Evolutionary conservation across 2,113 vertebrate species (phyloP).

Genomic region (Madoqua kirkii): DNA sequence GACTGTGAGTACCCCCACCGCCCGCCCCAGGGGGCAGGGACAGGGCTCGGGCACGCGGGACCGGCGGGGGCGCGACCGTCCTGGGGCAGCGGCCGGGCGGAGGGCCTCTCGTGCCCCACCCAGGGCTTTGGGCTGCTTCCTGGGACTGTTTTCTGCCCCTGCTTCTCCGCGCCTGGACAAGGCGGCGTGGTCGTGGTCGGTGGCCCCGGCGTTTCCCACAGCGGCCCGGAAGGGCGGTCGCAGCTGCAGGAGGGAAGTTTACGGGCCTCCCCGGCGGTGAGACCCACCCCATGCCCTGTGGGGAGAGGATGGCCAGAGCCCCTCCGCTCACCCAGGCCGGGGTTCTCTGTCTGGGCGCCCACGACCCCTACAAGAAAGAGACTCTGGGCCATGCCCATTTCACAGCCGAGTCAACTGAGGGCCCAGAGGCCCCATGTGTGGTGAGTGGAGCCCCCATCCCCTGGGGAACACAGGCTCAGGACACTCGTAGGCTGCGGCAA

Average conservation of each 20-base stretch:
- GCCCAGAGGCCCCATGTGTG: background rate
- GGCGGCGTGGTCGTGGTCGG: background rate
- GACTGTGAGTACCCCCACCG: conserved; percentile 50
- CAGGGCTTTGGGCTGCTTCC: background rate
- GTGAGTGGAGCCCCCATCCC: background rate
- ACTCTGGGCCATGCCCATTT: background rate
- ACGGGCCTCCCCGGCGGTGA: background rate
- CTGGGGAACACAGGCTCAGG: background rate
- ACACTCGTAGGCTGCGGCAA: fast-evolving
- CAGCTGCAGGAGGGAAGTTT: background rate
- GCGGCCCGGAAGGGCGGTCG: background rate
- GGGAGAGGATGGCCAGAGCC: background rate
- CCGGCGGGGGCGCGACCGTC: fast-evolving
- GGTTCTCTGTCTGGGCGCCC: background rate
- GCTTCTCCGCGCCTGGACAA: background rate
- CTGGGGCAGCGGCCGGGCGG: background rate
- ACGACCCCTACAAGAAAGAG: background rate
- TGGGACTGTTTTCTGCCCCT: background rate
- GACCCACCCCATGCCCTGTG: conserved; percentile 14
- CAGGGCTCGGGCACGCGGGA: fast-evolving
- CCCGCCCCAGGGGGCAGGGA: fast-evolving
- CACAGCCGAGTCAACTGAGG: background rate
- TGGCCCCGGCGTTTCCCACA: background rate
- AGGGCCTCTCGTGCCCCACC: background rate
- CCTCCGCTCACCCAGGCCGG: fast-evolving